These are phyloP conservation scores for Athripsodes cinereus DNA, from an alignment of 2,888 invertebrate species.

Conservation along the genomic window DNA sequence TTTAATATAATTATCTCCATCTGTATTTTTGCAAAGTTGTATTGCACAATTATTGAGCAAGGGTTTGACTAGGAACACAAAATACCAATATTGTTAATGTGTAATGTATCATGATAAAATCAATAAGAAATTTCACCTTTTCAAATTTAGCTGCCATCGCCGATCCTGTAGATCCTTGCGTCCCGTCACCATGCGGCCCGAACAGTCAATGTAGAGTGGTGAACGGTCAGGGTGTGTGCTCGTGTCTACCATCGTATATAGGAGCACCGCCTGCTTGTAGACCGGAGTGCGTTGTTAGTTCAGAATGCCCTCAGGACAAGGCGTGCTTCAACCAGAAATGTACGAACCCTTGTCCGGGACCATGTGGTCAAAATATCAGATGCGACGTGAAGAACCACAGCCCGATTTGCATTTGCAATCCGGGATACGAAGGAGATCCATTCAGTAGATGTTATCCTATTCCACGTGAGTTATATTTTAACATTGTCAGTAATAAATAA, in stretches of 20 bases:
- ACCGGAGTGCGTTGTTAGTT: conserved; percentile 72
- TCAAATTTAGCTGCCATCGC: conserved; percentile 11
- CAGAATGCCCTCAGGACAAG: conserved; percentile 65
- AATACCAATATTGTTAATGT: too few relatives aligned
- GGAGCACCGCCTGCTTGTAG: conserved; percentile 72
- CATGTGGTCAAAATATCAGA: conserved; percentile 60
- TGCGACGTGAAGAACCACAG: conserved; percentile 75
- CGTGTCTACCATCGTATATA: conserved; percentile 64
- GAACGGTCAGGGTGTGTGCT: conserved; percentile 68
- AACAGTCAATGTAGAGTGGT: conserved; percentile 67
- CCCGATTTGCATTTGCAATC: conserved; percentile 68
- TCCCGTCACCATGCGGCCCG: conserved; percentile 68
- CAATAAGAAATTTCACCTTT: conserved; percentile 33
- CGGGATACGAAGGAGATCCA: conserved; percentile 59
- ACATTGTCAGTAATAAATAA: too few relatives aligned
- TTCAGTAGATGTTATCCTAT: conserved; percentile 56
- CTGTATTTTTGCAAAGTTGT: conserved; percentile 26
- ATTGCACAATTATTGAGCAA: too few relatives aligned
- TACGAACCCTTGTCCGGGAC: conserved; percentile 66
- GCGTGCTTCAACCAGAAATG: conserved; percentile 76
- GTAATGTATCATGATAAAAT: conserved; percentile 42
- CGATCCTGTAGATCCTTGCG: conserved; percentile 48
- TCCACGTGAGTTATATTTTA: conserved; percentile 42
- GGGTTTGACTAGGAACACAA: too few relatives aligned
- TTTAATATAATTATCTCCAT: too few relatives aligned